Evolutionary conservation across 2,888 invertebrate species (phyloP), one percentile per base, ranked within the genome.

Genomic region (Polyploca ridens): DNA sequence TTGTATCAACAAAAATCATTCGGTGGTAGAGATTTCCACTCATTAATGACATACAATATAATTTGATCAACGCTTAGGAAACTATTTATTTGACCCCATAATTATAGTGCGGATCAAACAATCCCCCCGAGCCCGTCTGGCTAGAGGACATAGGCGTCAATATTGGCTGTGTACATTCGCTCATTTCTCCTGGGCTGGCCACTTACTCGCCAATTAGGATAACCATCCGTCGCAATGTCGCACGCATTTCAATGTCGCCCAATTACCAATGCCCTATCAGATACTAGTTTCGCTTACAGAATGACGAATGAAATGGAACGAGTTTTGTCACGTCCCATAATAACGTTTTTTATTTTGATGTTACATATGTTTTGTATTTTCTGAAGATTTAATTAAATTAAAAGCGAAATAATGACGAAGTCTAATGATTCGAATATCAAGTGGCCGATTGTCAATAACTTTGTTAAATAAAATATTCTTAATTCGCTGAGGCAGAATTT

Each of bases 121-220:
- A 68, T 69, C 70, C 78, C 69, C 74, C 61, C 27, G 72, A 63
- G 61, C 63, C 68, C 19, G 16, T 16, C 54, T 57, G 67, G 67
- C 66, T 58, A 66, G 66, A 72, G 70, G 73, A 78, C 78, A 75
- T 62, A 68, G 68, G 63, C 69, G 81, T 86, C 86, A 86, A 86
- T 89, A 87, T 78, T 83, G 78, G 74, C 81, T 79, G 72, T 77
- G 73, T 79, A 76, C 83, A 87, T 89, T 85, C 84, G 82, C 75
- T 84, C 77, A 90, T 88, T 88, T 86, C 89, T 86, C 88, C 57
- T 68, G 84, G 81, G 87, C 70, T 68, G 71, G 63, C 74, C 82
- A 83, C 81, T 86, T 81, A 81, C 72, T 70, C 74, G 74, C 70
- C 85, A 87, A 89, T 89, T 88, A 84, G 72, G 72, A 68, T 73